phyloP scores from a whole-genome alignment of 2,113 vertebrate genomes.

The Dipodomys merriami region DNA sequence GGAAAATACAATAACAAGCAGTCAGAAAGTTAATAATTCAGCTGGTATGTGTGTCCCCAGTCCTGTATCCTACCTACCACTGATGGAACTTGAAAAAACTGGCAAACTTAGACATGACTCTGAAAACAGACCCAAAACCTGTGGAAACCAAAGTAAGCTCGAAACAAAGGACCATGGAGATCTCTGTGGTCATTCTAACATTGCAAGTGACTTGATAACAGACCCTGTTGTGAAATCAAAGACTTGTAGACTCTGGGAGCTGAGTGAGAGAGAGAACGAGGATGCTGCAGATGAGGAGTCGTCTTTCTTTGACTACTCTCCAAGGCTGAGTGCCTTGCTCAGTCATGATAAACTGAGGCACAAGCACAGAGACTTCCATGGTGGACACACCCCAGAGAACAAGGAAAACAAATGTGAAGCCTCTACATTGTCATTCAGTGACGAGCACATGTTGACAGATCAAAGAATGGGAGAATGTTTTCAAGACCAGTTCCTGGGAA shows the following conservation, averaged over 20 bases:
- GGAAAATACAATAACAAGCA: background rate
- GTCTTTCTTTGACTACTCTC: conserved; percentile 64
- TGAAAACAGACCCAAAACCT: conserved; percentile 32
- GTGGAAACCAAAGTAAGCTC: conserved; percentile 35
- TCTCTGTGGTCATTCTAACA: conserved; percentile 35
- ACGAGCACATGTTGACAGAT: conserved; percentile 9
- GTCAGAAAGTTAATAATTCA: conserved; percentile 19
- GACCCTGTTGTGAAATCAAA: conserved; percentile 49
- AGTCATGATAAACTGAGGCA: conserved; percentile 60
- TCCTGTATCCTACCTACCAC: background rate
- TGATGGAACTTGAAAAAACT: conserved; percentile 30
- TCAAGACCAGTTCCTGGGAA: conserved; percentile 72
- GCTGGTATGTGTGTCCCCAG: background rate
- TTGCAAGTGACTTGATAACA: conserved; percentile 49
- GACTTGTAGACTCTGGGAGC: background rate
- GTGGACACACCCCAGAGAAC: background rate
- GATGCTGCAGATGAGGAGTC: background rate
- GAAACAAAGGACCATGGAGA: conserved; percentile 33
- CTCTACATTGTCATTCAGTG: conserved; percentile 12
- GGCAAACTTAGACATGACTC: conserved; percentile 39
- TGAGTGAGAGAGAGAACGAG: conserved; percentile 33
- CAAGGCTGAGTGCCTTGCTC: conserved; percentile 72
- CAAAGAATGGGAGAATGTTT: conserved; percentile 25
- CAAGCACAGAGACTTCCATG: conserved; percentile 36
- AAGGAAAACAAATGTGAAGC: background rate